phyloP scores from a whole-genome alignment of 2,888 invertebrate species.

The Caradrina kadenii region DNA sequence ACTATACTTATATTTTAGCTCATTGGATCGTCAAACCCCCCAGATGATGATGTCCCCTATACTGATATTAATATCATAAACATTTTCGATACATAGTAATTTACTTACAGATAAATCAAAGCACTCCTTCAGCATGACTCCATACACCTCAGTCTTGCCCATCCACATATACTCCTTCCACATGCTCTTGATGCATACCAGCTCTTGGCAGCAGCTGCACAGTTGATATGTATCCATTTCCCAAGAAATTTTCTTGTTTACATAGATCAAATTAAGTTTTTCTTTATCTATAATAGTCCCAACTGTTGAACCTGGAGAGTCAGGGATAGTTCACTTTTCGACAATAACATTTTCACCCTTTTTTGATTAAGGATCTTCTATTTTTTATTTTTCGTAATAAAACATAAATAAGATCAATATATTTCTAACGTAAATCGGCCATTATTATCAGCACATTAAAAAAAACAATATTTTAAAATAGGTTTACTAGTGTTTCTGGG shows the following conservation, averaged over 20 bases:
- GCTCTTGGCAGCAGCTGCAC: slow-evolving; percentile 65
- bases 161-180: slow-evolving; percentile 60
- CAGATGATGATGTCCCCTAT: no score
- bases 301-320: neutral
- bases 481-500: no score
- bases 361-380: neutral
- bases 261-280: neutral
- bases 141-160: slow-evolving; percentile 62
- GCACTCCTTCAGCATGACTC: slow-evolving; percentile 65
- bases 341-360: slow-evolving; percentile 7
- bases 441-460: no score
- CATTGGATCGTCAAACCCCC: no score
- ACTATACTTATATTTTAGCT: no score
- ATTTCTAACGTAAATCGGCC: no score
- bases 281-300: neutral
- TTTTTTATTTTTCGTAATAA: neutral
- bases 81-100: no score
- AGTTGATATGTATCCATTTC: slow-evolving; percentile 28
- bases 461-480: no score
- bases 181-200: slow-evolving; percentile 56
- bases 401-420: no score
- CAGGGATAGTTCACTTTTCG: no score
- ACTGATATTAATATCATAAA: no score
- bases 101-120: slow-evolving; percentile 64
- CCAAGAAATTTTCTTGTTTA: neutral